Evolutionary conservation across 2,113 vertebrate genomes (phyloP).

Genomic region (Lasiurus cinereus): DNA sequence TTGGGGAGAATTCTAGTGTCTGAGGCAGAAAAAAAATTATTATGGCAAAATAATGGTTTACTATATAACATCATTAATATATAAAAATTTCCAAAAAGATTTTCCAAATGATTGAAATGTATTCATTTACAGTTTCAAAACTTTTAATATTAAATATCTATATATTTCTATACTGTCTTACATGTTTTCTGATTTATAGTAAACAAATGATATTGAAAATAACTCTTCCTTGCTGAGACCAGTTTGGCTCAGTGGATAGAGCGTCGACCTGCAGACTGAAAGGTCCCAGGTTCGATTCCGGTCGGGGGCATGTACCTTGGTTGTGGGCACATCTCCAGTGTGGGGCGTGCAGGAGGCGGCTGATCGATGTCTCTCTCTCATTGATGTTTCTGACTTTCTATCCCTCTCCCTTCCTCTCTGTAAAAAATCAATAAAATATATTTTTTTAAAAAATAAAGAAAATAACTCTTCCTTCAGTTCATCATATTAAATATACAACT

Average conservation of each 20-base stretch:
- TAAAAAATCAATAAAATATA: too few relatives aligned
- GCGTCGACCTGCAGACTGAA: too few relatives aligned
- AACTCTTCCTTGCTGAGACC: background rate
- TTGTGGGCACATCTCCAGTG: too few relatives aligned
- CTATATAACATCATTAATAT: background rate
- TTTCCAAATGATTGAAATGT: constrained; percentile 33
- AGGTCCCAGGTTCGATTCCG: too few relatives aligned
- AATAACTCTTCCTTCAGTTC: background rate
- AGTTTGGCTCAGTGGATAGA: too few relatives aligned
- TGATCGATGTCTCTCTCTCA: too few relatives aligned
- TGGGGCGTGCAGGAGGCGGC: too few relatives aligned
- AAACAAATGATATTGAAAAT: constrained; percentile 50
- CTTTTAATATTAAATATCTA: background rate
- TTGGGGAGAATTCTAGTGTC: background rate
- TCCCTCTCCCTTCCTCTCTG: too few relatives aligned
- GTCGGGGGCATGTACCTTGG: too few relatives aligned
- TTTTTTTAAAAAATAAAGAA: background rate
- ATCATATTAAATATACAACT: background rate
- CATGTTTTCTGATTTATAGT: background rate
- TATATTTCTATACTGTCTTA: background rate
- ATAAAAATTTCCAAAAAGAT: constrained; percentile 36
- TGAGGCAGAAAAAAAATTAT: background rate
- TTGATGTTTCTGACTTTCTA: too few relatives aligned
- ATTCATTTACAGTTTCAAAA: background rate
- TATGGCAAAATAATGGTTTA: background rate